Conservation (phyloP, 2,113 vertebrate genomes). For the Saimiri boliviensis region DNA sequence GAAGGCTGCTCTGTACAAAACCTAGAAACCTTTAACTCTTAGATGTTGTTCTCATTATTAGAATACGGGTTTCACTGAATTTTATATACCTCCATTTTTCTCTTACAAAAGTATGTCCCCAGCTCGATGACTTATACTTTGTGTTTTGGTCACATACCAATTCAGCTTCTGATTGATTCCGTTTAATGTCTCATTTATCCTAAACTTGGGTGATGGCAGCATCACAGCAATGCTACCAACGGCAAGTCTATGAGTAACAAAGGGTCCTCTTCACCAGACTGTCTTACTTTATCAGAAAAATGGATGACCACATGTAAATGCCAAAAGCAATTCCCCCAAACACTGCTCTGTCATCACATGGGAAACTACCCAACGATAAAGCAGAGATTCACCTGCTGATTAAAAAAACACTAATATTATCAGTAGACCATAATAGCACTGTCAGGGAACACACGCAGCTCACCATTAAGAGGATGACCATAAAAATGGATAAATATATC, state of each 20-base stretch:
- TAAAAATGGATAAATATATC: not conserved
- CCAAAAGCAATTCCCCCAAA: not conserved
- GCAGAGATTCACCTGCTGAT: not conserved
- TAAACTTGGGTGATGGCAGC: not conserved
- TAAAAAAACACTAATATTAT: not conserved
- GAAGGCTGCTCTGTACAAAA: not conserved
- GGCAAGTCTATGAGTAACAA: not conserved
- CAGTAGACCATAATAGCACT: not conserved
- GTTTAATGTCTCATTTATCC: slow-evolving; percentile 40
- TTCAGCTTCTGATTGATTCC: not conserved
- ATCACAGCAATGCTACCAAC: not conserved
- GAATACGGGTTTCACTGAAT: not conserved
- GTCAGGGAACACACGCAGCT: not conserved
- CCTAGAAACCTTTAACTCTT: not conserved
- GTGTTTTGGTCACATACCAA: slow-evolving; percentile 27
- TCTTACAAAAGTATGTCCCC: not conserved
- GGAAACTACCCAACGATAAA: not conserved
- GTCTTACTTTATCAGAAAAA: not conserved
- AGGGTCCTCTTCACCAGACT: not conserved
- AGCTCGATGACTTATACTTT: not conserved
- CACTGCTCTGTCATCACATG: not conserved
- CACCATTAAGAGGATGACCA: not conserved
- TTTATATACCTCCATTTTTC: not conserved
- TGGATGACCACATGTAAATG: not conserved
- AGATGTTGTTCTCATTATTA: not conserved